Conservation (phyloP, 2,113 vertebrate species). For the Vidua macroura region DNA sequence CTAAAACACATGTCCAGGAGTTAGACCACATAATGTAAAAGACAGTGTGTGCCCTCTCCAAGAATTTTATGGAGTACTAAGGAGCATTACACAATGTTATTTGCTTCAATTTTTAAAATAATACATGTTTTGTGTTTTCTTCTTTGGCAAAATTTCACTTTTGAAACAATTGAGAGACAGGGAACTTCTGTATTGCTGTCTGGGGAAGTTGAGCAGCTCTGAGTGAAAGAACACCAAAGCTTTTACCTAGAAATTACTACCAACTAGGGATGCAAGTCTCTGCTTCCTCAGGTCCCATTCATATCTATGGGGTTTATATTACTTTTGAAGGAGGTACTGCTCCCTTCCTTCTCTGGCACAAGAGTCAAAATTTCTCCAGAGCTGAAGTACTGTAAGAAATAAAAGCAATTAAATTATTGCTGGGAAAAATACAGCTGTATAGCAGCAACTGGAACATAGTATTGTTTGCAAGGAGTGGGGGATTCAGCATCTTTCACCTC, state of each 20-base stretch:
- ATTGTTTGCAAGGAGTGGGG: neutral
- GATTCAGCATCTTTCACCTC: neutral
- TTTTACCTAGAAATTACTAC: neutral
- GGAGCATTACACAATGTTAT: neutral
- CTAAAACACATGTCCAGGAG: neutral
- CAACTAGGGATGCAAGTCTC: neutral
- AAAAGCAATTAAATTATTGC: neutral
- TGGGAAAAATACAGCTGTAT: neutral
- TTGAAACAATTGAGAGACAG: neutral
- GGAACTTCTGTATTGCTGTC: neutral
- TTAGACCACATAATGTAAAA: neutral
- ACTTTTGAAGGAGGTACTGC: neutral
- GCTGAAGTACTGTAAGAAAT: neutral
- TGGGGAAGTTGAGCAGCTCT: neutral
- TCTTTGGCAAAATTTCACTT: neutral
- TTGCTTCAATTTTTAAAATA: neutral
- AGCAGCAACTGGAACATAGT: neutral
- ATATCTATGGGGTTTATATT: neutral
- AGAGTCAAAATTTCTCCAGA: neutral
- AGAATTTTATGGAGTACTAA: neutral
- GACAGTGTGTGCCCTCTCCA: neutral
- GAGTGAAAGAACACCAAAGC: neutral
- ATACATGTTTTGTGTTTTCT: neutral
- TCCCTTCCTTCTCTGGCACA: neutral
- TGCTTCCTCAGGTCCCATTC: neutral